Percentiles rank a stretch among this genome's conserved stretches.
Evolutionary conservation across 2,888 invertebrate genomes (phyloP).

Genomic region (Cheilosia scutellata): DNA sequence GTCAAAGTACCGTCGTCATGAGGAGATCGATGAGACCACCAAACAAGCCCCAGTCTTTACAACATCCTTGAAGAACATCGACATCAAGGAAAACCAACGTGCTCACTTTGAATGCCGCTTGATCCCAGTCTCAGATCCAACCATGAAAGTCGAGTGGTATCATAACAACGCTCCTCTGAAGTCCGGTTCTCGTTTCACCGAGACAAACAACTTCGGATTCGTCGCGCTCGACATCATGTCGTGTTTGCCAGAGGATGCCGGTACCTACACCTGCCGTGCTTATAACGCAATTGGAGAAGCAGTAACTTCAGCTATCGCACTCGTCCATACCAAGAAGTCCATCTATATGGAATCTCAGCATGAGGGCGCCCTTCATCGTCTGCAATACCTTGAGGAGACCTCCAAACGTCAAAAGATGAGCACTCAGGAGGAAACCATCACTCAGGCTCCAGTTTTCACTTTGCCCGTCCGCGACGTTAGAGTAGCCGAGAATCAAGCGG

Average conservation of each 20-base stretch:
- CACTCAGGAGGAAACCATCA: conserved; percentile 91
- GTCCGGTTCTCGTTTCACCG: conserved; percentile 97
- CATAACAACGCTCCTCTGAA: conserved; percentile 95
- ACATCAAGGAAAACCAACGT: conserved; percentile 96
- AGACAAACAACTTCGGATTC: conserved; percentile 98
- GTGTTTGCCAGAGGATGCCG: conserved; percentile 97
- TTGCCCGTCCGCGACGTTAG: conserved; percentile 94
- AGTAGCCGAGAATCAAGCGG: conserved; percentile 95
- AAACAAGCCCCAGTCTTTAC: conserved; percentile 97
- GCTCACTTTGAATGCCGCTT: conserved; percentile 97
- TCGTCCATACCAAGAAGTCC: conserved; percentile 93
- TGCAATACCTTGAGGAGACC: conserved; percentile 92
- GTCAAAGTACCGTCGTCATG: conserved; percentile 90
- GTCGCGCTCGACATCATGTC: conserved; percentile 98
- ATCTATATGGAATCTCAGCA: conserved; percentile 95
- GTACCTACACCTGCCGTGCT: conserved; percentile 97
- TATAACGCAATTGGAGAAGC: conserved; percentile 96
- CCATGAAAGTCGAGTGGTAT: conserved; percentile 98
- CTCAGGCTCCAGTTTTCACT: conserved; percentile 96
- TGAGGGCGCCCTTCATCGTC: conserved; percentile 92
- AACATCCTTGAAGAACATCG: conserved; percentile 94
- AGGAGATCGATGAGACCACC: conserved; percentile 92
- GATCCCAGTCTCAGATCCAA: conserved; percentile 96
- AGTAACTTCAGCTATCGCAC: conserved; percentile 94
- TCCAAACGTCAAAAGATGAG: conserved; percentile 90